Evolutionary conservation across 2,797 vertebrate genomes (phyloP).

Genomic region (Crocidura indochinensis): DNA sequence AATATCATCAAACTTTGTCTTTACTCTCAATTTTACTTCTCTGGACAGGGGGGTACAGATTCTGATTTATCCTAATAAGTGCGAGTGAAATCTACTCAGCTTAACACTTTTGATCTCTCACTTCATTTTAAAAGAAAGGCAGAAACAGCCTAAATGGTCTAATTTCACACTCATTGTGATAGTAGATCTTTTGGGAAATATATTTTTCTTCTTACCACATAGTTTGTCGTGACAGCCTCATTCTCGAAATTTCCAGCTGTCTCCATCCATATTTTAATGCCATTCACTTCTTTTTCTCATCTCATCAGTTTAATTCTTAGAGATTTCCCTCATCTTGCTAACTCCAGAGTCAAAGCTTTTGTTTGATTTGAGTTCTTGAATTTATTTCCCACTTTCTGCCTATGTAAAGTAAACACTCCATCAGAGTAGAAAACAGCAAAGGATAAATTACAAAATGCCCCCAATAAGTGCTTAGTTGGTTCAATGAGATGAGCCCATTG

Average conservation of each 20-base stretch:
- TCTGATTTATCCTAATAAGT: conserved; percentile 23
- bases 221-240: conserved; percentile 69
- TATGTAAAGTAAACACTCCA: conserved; percentile 36
- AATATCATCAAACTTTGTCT: not conserved
- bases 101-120: not conserved
- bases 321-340: conserved; percentile 60
- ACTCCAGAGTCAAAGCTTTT: conserved; percentile 72
- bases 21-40: not conserved
- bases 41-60: not conserved
- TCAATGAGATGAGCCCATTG: not conserved
- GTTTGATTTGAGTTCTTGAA: conserved; percentile 61
- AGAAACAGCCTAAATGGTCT: not conserved
- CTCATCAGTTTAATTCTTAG: conserved; percentile 83
- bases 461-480: not conserved
- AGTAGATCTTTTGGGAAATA: conserved; percentile 50
- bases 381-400: conserved; percentile 37
- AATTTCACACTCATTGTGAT: not conserved
- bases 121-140: not conserved
- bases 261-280: conserved; percentile 71
- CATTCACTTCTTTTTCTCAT: conserved; percentile 69
- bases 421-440: not conserved
- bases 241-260: conserved; percentile 78
- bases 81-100: not conserved
- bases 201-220: conserved; percentile 51
- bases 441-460: conserved; percentile 3